A percentile compares a stretch with the other conserved stretches of the same genome.
Evolutionary conservation across 2,113 vertebrate species (phyloP).

Genomic region (Onychostruthus taczanowskii): DNA sequence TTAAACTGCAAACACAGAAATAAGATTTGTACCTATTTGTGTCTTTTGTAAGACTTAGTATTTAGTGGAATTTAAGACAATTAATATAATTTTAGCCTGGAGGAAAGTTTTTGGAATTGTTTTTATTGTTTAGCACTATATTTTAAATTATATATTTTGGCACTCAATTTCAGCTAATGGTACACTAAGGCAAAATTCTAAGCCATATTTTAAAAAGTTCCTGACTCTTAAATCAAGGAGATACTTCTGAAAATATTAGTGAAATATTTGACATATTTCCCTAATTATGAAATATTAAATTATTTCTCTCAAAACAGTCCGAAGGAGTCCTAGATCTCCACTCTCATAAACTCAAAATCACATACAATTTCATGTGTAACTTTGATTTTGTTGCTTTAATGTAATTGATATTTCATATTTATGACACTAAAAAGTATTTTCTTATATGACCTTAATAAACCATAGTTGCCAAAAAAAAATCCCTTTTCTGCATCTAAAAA

Average conservation of each 20-base stretch:
- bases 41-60: not conserved
- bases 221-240: not conserved
- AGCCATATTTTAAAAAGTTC: not conserved
- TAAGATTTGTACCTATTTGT: not conserved
- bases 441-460: not conserved
- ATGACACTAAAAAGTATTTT: not conserved
- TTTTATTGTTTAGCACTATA: accelerated
- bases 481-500: not conserved
- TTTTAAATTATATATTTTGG: not conserved
- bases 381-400: not conserved
- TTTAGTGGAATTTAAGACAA: not conserved
- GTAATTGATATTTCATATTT: not conserved
- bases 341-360: not conserved
- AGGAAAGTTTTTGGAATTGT: not conserved
- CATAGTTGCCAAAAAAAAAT: accelerated
- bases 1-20: not conserved
- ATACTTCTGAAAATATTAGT: not conserved
- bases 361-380: not conserved
- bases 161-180: not conserved
- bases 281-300: not conserved
- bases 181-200: not conserved
- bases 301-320: not conserved
- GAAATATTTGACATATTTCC: not conserved
- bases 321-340: not conserved
- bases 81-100: not conserved